Evolutionary conservation across 2,888 invertebrate genomes (phyloP), one percentile per base, ranked within the genome.

Genomic region (Drosophila falleni): DNA sequence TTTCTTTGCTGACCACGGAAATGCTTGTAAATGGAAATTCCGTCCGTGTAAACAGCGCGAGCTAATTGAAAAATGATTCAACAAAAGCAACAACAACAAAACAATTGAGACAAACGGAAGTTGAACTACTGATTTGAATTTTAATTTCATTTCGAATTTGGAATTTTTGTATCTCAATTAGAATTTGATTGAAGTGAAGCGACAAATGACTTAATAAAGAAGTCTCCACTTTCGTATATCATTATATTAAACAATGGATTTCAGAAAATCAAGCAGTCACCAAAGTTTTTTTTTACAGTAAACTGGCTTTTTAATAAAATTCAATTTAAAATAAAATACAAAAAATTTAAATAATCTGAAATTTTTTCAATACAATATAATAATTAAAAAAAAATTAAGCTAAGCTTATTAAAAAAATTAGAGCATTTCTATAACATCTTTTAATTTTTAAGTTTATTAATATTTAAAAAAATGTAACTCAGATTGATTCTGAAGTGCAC

Each of bases 11-110:
- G 61, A 62, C 66, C 78, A 73, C 56, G 83, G 77, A 83, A 85
- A 80, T 85, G 80, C 62, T 70, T 75, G 64, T 64, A 71, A 80
- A 78, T 84, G 75, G 63, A 73, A 69, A 83, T 71, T 60, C 70
- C 70, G 41, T 74, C 67, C 80, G 41, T 78, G 79, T 71, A 71
- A 79, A 78, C 59, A 71, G 46, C 50, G 50, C 63, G 59, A 61
- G 62, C 77, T 80, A 82, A 81, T 81, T 81, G 86, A 83, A 66
- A 80, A 74, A 16, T 68, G 42, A 60, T 35, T 11, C 44, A 54
- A 5, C 33, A 61, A 55, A 60, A 51, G 51, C 23, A 23, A 19
- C 33, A 51, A 55, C 29, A 41, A 51, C 65, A 46, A 63, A 59
- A 50, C 50, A 70, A 68, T 59, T 63, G 47, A 47, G 53, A 31